Evolutionary conservation across 2,888 invertebrate species (phyloP).

Genomic region (Biston stratarius): DNA sequence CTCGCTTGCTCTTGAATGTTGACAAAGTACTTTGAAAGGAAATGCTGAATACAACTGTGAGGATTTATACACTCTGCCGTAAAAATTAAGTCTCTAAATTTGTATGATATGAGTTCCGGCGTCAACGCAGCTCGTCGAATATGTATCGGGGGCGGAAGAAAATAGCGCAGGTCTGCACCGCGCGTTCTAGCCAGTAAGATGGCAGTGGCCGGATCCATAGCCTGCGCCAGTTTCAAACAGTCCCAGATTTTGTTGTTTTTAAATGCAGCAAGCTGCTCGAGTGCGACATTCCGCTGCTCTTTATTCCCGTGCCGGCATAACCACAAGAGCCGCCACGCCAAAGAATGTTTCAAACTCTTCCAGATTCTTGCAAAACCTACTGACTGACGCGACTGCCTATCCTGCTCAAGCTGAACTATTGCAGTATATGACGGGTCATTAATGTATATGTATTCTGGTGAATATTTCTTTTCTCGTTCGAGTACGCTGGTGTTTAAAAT

Average conservation of each 20-base stretch:
- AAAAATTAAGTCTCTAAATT: constrained; percentile 66
- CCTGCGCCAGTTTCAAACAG: constrained; percentile 92
- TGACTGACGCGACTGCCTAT: constrained; percentile 60
- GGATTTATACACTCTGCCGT: constrained; percentile 64
- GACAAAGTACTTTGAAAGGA: constrained; percentile 74
- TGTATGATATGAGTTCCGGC: constrained; percentile 74
- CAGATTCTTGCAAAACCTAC: constrained; percentile 78
- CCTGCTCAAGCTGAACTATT: constrained; percentile 63
- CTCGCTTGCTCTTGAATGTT: constrained; percentile 75
- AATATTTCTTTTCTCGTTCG: constrained; percentile 74
- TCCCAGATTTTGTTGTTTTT: constrained; percentile 89
- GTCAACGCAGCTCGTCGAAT: constrained; percentile 71
- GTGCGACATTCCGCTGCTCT: constrained; percentile 88
- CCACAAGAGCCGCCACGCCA: constrained; percentile 89
- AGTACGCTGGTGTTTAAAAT: constrained; percentile 74
- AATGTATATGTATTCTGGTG: constrained; percentile 79
- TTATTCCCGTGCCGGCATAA: constrained; percentile 89
- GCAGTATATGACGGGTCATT: constrained; percentile 74
- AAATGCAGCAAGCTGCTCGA: constrained; percentile 88
- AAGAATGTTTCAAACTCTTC: constrained; percentile 88
- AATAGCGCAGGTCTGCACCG: constrained; percentile 90
- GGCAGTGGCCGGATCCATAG: constrained; percentile 91
- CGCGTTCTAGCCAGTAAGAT: constrained; percentile 91
- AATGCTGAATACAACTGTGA: constrained; percentile 74
- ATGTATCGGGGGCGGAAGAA: constrained; percentile 89